A percentile compares a stretch with the other conserved stretches of the same genome.
These are phyloP conservation scores for Crocuta crocuta DNA, from an alignment of 2,113 vertebrate species.

Conservation along the genomic window DNA sequence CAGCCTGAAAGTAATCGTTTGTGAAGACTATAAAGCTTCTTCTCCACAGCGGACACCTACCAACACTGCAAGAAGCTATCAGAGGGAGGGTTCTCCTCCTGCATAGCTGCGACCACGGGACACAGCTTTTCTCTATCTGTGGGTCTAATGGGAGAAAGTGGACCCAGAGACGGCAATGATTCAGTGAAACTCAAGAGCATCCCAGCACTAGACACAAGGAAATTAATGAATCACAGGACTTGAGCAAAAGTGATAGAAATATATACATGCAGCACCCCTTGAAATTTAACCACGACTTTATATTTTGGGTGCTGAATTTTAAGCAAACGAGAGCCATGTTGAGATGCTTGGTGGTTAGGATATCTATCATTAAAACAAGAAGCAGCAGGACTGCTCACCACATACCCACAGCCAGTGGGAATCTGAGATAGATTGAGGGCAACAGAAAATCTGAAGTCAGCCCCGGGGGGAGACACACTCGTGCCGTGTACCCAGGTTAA, in stretches of 20 bases:
- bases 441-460: accelerated
- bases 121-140: background rate
- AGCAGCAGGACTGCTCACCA: accelerated
- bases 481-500: accelerated
- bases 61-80: background rate
- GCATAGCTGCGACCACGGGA: background rate
- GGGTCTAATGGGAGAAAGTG: background rate
- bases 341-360: background rate
- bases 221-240: background rate
- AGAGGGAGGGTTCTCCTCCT: no score
- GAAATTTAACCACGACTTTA: background rate
- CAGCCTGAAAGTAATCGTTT: background rate
- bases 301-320: background rate
- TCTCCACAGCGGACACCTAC: no score
- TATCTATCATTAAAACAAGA: accelerated
- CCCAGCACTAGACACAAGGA: background rate
- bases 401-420: accelerated
- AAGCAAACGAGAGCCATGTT: background rate
- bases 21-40: background rate
- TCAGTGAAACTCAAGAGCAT: background rate
- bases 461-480: accelerated
- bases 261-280: background rate
- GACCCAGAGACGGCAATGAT: background rate
- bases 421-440: accelerated
- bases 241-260: background rate